Base-by-base conservation (phyloP, 2,888 invertebrate species). In the Acanthosepion esculentum region DNA sequence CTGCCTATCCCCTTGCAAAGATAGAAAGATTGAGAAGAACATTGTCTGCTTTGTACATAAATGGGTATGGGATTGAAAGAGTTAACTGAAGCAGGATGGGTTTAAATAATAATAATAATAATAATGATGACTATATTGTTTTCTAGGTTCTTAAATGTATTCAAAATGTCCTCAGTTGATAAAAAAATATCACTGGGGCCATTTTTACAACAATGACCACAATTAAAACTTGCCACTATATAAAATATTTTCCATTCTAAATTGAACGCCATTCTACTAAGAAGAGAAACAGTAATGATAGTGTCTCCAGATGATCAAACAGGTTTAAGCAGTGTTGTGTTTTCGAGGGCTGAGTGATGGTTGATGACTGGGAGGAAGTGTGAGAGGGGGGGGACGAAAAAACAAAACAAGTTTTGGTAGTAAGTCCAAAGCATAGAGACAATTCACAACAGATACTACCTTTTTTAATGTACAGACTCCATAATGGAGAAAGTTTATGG, bases 371-470 rank as follows among this genome's bases (percentile, higher is more conserved):
- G 53, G 50, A 18, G 53, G 53, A n/a, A 48, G 6, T 93, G 48
- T n/a, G 53, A 53, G 93, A 3, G 2, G 41, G 41, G 41, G 41
- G 3, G 3, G 3, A 41, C 2, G n/a, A 48, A 92, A 92, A 50
- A 92, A 48, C 48, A 92, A 93, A 20, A 93, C 6, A 93, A 18
- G n/a, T 33, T n/a, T n/a, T 78, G 78, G 78, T n/a, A 78, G 18
- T 78, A 78, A 78, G n/a, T 48, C 53, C n/a, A 93, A 92, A 53
- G 50, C 50, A 50, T 48, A 93, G 4, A 29, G 41, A 93, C 93
- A 93, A n/a, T 78, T n/a, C 50, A 93, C 93, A 93, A 53, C 48
- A 93, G 50, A 93, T 93, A 93, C 92, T 92, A 92, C 93, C 93
- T 93, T 93, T 93, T 93, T 93, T 53, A 93, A 53, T 33, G 93